Percentiles rank a stretch among this genome's conserved stretches.
These are phyloP conservation scores for Drosophila oshimai DNA, from an alignment of 1,140 invertebrate genomes.

Conservation along the genomic window DNA sequence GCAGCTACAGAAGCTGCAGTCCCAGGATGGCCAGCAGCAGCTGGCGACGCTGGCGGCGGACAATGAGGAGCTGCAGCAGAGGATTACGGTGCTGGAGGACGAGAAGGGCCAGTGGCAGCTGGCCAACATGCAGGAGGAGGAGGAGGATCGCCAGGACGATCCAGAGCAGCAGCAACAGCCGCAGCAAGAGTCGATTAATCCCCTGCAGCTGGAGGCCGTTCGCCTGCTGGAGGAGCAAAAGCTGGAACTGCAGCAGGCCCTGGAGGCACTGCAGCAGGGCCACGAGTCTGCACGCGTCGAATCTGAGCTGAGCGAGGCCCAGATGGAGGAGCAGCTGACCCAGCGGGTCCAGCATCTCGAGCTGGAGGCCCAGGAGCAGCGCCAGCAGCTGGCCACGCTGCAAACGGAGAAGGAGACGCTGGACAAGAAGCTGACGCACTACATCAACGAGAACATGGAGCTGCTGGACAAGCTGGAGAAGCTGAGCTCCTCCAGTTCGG, in stretches of 20 bases:
- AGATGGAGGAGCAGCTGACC: constrained; percentile 87
- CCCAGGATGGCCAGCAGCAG: constrained; percentile 87
- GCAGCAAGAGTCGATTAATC: background rate
- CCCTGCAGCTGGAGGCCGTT: constrained; percentile 56
- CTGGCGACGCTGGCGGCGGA: constrained; percentile 85
- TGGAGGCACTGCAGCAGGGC: constrained; percentile 51
- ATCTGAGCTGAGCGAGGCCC: constrained; percentile 86
- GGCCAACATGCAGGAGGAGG: constrained; percentile 72
- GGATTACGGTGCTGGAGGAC: constrained; percentile 92
- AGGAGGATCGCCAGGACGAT: background rate
- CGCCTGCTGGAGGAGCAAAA: constrained; percentile 75
- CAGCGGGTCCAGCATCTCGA: constrained; percentile 62
- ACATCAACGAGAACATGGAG: constrained; percentile 87
- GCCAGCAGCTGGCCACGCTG: constrained; percentile 80
- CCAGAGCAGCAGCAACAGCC: no score
- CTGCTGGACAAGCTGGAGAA: constrained; percentile 87
- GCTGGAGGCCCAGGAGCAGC: constrained; percentile 85
- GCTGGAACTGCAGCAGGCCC: constrained; percentile 54
- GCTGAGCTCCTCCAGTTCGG: constrained; percentile 87
- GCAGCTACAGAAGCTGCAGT: constrained; percentile 90
- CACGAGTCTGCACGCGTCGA: constrained; percentile 83
- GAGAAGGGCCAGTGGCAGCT: constrained; percentile 94
- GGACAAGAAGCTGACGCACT: constrained; percentile 85
- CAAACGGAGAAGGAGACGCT: constrained; percentile 85
- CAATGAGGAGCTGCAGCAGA: constrained; percentile 87